Evolutionary conservation across 2,888 invertebrate genomes (phyloP).

Genomic region (Acanthosepion pharaonis): DNA sequence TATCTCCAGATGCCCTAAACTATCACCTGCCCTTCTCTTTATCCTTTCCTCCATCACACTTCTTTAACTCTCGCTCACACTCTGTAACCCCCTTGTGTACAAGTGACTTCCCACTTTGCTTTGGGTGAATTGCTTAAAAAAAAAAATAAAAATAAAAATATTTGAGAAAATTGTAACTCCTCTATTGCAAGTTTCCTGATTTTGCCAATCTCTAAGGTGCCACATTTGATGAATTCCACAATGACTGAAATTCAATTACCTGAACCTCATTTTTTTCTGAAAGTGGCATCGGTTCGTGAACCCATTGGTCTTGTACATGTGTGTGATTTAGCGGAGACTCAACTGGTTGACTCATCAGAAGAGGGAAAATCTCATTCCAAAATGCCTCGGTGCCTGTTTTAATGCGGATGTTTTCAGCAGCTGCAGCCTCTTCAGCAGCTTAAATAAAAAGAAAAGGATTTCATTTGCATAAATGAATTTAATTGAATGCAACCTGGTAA

Average conservation of each 20-base stretch:
- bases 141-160: too few relatives aligned
- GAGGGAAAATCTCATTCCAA: constrained; percentile 69
- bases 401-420: constrained; percentile 56
- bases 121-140: too few relatives aligned
- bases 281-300: background rate
- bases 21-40: too few relatives aligned
- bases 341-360: constrained; percentile 66
- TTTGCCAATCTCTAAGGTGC: background rate
- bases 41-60: too few relatives aligned
- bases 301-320: constrained; percentile 62
- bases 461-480: too few relatives aligned
- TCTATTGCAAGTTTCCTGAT: background rate
- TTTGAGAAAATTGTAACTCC: too few relatives aligned
- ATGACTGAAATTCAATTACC: background rate
- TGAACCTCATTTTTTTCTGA: background rate
- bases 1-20: too few relatives aligned
- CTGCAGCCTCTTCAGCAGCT: constrained; percentile 65
- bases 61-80: too few relatives aligned
- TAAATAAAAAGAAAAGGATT: background rate
- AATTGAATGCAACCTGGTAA: too few relatives aligned
- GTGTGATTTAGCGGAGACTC: constrained; percentile 69
- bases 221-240: background rate
- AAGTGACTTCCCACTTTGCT: too few relatives aligned
- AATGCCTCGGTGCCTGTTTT: constrained; percentile 65
- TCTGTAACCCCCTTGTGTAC: too few relatives aligned